These are phyloP conservation scores for Platyscapa corneri DNA, from an alignment of 1,140 invertebrate species.

Conservation along the genomic window DNA sequence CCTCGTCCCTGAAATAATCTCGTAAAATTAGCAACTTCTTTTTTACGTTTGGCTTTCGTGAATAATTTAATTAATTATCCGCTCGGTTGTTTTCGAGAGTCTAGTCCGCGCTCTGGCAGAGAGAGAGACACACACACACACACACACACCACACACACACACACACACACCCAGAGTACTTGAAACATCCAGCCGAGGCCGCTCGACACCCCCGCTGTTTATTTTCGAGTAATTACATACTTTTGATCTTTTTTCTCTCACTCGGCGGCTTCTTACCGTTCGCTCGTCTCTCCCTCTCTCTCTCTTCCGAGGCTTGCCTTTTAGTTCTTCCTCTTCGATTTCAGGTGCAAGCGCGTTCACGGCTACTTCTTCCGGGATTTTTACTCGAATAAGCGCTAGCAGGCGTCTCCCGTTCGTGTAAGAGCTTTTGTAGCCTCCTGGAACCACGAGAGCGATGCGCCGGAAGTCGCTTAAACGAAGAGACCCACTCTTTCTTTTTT, in stretches of 20 bases:
- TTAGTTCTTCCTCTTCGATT: conserved; percentile 3
- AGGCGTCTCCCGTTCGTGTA: not conserved
- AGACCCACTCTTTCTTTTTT: not conserved
- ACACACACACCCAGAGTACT: not conserved
- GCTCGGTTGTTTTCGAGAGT: not conserved
- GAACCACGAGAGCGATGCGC: conserved; percentile 2
- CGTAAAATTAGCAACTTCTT: conserved; percentile 22
- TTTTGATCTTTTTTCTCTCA: conserved; percentile 39
- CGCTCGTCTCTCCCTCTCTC: too few species aligned
- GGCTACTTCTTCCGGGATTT: not conserved
- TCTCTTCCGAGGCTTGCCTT: not conserved
- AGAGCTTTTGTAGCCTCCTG: conserved; percentile 29
- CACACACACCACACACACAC: too few species aligned
- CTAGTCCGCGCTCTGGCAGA: not conserved
- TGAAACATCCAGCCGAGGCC: not conserved
- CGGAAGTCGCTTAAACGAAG: conserved; percentile 27
- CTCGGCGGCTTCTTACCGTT: too few species aligned
- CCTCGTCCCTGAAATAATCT: conserved; percentile 2
- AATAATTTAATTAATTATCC: conserved; percentile 46
- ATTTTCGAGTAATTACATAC: conserved; percentile 45
- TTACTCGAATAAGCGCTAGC: not conserved
- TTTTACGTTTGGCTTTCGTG: conserved; percentile 36
- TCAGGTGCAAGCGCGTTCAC: not conserved
- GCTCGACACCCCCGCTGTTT: not conserved
- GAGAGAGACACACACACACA: not conserved